phyloP scores from a whole-genome alignment of 1,140 invertebrate genomes.

The Tyrophagus putrescentiae region DNA sequence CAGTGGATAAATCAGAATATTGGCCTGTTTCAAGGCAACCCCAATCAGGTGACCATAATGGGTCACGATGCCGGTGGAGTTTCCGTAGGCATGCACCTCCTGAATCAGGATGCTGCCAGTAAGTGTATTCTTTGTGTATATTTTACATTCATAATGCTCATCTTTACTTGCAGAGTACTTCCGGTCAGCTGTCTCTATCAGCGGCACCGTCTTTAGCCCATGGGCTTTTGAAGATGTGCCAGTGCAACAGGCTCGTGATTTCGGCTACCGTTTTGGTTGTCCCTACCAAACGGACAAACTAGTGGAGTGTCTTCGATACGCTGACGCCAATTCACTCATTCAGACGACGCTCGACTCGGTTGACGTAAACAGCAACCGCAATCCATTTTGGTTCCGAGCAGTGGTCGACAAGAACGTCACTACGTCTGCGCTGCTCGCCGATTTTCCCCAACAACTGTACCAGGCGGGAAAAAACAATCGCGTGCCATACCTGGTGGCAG shows the following conservation, averaged over 20 bases:
- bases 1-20: constrained; percentile 90
- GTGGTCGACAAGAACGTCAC: constrained; percentile 31
- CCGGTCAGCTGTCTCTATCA: constrained; percentile 21
- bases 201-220: constrained; percentile 26
- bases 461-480: constrained; percentile 27
- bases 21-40: constrained; percentile 76
- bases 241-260: constrained; percentile 20
- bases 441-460: constrained; percentile 29
- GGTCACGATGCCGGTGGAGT: constrained; percentile 89
- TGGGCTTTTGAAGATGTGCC: constrained; percentile 27
- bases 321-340: constrained; percentile 16
- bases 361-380: constrained; percentile 11
- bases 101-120: constrained; percentile 77
- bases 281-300: constrained; percentile 9
- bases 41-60: constrained; percentile 72
- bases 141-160: background rate
- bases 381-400: constrained; percentile 28
- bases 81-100: constrained; percentile 80
- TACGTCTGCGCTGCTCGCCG: constrained; percentile 29
- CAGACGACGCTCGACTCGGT: background rate
- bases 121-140: no score
- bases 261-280: constrained; percentile 23
- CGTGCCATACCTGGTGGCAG: constrained; percentile 32
- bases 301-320: constrained; percentile 23
- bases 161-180: constrained; percentile 13